A percentile compares a stretch with the other conserved stretches of the same genome.
These are phyloP conservation scores for Cryptops parisi DNA, from an alignment of 2,888 invertebrate genomes.

Conservation along the genomic window DNA sequence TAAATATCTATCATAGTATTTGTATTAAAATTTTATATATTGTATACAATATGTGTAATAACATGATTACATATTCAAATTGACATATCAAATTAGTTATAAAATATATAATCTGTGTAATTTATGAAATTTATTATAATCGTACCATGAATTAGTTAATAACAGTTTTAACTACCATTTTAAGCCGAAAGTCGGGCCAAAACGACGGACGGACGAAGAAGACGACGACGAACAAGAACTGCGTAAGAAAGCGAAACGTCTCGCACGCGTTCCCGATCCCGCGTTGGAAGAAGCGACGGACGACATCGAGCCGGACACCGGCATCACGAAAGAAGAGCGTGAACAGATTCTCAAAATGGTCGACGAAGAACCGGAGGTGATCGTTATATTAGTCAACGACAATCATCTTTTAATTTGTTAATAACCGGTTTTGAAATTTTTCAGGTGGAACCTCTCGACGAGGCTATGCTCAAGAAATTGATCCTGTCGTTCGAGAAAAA, in stretches of 20 bases:
- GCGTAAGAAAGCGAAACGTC: slow-evolving; percentile 17
- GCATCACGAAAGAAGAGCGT: slow-evolving; percentile 51
- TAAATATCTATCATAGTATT: too few relatives aligned
- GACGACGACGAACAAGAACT: slow-evolving; percentile 18
- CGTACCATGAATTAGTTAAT: too few relatives aligned
- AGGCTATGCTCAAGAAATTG: slow-evolving; percentile 69
- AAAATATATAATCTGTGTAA: too few relatives aligned
- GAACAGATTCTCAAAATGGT: slow-evolving; percentile 63
- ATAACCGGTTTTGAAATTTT: slow-evolving; percentile 7
- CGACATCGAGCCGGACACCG: slow-evolving; percentile 14
- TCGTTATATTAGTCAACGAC: slow-evolving; percentile 17
- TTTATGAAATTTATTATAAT: too few relatives aligned
- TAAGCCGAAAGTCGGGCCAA: slow-evolving; percentile 32
- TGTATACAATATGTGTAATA: too few relatives aligned
- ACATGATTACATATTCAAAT: too few relatives aligned
- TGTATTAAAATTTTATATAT: too few relatives aligned
- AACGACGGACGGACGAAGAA: slow-evolving; percentile 39
- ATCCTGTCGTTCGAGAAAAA: slow-evolving; percentile 88
- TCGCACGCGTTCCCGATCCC: slow-evolving; percentile 18
- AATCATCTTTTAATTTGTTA: slow-evolving; percentile 24
- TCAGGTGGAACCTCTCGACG: slow-evolving; percentile 74
- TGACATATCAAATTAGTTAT: too few relatives aligned
- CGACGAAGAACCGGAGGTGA: slow-evolving; percentile 60
- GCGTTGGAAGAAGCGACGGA: slow-evolving; percentile 11
- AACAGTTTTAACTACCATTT: too few relatives aligned